phyloP scores from a whole-genome alignment of 2,888 invertebrate species.

The Lydus trimaculatus region DNA sequence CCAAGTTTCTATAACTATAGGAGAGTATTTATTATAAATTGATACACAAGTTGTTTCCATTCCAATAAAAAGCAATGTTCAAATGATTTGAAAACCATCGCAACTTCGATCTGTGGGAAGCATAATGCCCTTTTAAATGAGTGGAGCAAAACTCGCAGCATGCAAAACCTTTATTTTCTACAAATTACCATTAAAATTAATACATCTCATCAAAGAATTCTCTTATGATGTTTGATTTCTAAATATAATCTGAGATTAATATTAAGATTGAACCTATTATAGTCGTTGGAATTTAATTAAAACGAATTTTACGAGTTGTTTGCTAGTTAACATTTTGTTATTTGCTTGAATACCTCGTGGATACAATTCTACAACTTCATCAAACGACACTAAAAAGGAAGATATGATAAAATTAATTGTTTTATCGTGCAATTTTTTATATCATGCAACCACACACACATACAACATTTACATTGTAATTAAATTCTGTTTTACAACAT shows the following conservation, averaged over 20 bases:
- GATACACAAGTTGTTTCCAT: neutral
- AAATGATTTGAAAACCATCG: neutral
- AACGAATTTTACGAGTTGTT: constrained; percentile 28
- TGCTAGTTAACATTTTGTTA: constrained; percentile 25
- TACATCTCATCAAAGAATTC: neutral
- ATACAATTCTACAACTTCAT: constrained; percentile 26
- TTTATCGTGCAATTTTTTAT: neutral
- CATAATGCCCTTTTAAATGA: neutral
- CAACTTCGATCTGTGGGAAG: neutral
- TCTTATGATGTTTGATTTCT: neutral
- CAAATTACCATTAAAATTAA: neutral
- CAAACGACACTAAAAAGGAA: constrained; percentile 19
- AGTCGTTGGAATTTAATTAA: constrained; percentile 28
- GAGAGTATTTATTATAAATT: too few species aligned
- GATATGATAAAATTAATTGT: constrained; percentile 23
- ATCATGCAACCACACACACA: too few species aligned
- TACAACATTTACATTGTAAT: neutral
- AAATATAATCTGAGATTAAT: constrained; percentile 18
- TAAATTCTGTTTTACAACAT: neutral
- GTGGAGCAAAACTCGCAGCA: neutral
- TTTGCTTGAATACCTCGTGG: constrained; percentile 20
- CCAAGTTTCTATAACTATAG: too few species aligned
- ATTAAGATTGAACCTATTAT: constrained; percentile 25
- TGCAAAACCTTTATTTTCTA: constrained; percentile 22
- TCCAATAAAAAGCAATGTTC: neutral